Conservation (phyloP, 2,888 invertebrate genomes). For the Microchrysa polita region DNA sequence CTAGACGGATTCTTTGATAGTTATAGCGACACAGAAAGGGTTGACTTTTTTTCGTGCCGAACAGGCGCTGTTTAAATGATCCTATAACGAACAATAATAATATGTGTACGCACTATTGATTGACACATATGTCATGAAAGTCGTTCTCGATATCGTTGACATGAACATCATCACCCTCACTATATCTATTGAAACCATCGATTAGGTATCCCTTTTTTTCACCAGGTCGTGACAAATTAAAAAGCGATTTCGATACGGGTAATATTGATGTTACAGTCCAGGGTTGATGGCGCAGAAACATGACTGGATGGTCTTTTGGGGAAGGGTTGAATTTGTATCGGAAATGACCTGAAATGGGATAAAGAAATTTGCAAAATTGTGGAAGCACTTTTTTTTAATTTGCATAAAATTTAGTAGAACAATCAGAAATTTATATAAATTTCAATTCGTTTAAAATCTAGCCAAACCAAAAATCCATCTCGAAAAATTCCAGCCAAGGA, state of each 20-base stretch:
- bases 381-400: no score
- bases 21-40: no score
- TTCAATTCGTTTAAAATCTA: no score
- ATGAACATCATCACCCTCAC: conserved; percentile 47
- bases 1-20: no score
- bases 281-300: no score
- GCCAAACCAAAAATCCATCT: no score
- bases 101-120: conserved; percentile 45
- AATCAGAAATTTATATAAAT: no score
- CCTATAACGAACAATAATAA: conserved; percentile 10
- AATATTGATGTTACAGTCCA: not conserved
- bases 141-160: conserved; percentile 42
- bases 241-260: conserved; percentile 33
- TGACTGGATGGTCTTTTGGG: no score
- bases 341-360: no score
- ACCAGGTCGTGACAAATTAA: conserved; percentile 44
- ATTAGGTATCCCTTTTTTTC: not conserved
- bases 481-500: no score
- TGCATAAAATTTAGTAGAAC: no score
- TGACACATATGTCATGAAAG: conserved; percentile 50
- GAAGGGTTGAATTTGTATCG: not conserved
- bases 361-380: no score
- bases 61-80: not conserved
- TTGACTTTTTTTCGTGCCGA: not conserved
- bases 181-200: conserved; percentile 18